Base-by-base conservation (phyloP, 2,113 vertebrate genomes). In the Mobula hypostoma region DNA sequence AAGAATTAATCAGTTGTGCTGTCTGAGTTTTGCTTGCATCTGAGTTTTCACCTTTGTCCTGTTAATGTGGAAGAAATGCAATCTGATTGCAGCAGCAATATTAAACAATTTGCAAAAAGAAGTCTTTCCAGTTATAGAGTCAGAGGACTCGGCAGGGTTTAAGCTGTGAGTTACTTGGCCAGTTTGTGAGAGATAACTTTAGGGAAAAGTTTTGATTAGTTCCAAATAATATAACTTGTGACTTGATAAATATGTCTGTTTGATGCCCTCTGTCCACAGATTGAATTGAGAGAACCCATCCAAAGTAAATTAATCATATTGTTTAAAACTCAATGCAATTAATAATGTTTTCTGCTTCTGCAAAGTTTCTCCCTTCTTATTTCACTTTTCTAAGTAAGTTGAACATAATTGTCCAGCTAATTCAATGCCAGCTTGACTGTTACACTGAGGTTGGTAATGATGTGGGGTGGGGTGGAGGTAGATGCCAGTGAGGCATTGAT, bases 1-100 rank as follows among this genome's bases (percentile, higher is more conserved):
- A 27, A 87, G 83, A 87, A 87, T 61, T 87, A 87, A 87, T 87
- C 27, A 87, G 29, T 90, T 32, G 29, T 63, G 27, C 83, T 63
- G 15, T 63, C 61, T 88, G 56, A 88, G 58, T 58, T 88, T 85
- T 24, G 40, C 32, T 66, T 66, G 29, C 15, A 66, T 9, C 1
- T 90, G 61, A 90, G 61, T 66, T 17, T 90, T 90, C 85, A 68
- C 32, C 85, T 66, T 32, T 90, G 40, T 9, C 66, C 85, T 58
- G 8, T 29, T 85, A 12, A 85, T 29, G 24, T 27, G 56, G 77
- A 79, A 68, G 66, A 12, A n/a, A 32, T 66, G 61, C 61, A 48
- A 48, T 90, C 19, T 74, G 21, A 93, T 93, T 27, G 19, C 17
- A 29, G 36, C 70, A 27, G 36, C 40, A 93, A 66, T 93, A 93